Evolutionary conservation across 2,888 invertebrate species (phyloP).

Genomic region (Magallana nippona): DNA sequence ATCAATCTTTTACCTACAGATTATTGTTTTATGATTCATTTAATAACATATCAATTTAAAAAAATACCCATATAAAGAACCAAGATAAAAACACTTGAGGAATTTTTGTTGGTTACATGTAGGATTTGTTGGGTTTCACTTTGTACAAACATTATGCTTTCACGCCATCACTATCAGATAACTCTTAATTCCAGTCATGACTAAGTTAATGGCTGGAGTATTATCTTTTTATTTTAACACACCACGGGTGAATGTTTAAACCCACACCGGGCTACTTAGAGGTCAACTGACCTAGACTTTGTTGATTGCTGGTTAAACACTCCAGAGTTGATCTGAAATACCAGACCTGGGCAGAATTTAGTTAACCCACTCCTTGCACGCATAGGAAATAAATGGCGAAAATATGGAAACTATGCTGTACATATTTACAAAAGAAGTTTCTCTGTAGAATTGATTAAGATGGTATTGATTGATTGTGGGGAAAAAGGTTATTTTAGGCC

Average conservation of each 20-base stretch:
- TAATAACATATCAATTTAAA: too few relatives aligned
- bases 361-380: slow-evolving; percentile 19
- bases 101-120: too few relatives aligned
- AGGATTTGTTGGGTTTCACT: not conserved
- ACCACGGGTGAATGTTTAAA: slow-evolving; percentile 5
- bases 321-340: slow-evolving; percentile 15
- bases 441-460: not conserved
- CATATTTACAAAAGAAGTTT: not conserved
- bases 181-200: not conserved
- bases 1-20: not conserved
- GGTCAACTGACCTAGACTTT: slow-evolving; percentile 19
- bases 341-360: not conserved
- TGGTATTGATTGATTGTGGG: not conserved
- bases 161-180: not conserved
- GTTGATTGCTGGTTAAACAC: slow-evolving; percentile 31
- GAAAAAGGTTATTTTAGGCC: not conserved
- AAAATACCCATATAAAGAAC: too few relatives aligned
- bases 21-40: not conserved
- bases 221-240: slow-evolving; percentile 24
- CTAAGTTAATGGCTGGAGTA: not conserved
- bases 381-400: slow-evolving; percentile 5
- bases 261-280: slow-evolving; percentile 25
- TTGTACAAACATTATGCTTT: slow-evolving; percentile 19
- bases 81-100: too few relatives aligned
- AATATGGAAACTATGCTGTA: not conserved